phyloP scores from a whole-genome alignment of 1,140 invertebrate genomes.

The Bombyx mandarina region DNA sequence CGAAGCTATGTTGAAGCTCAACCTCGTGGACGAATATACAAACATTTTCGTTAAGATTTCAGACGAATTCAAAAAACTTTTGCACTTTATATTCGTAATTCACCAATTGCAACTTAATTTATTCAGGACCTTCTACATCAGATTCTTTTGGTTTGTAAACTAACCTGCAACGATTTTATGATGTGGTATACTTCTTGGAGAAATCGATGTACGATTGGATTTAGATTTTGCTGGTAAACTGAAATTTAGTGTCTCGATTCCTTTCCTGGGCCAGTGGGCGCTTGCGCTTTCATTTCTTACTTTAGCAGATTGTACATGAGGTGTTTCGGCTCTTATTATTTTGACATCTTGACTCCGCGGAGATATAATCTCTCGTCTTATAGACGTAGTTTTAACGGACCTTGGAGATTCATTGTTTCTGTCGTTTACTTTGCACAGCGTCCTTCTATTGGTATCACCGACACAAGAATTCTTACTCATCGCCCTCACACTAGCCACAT shows the following conservation, averaged over 20 bases:
- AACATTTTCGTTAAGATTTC: no score
- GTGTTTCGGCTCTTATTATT: conserved; percentile 24
- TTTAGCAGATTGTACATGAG: conserved; percentile 19
- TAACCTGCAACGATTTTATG: conserved; percentile 59
- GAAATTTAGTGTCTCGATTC: conserved; percentile 36
- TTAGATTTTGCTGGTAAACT: conserved; percentile 33
- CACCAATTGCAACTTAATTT: no score
- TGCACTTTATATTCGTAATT: no score
- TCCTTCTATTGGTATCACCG: conserved; percentile 18
- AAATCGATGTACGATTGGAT: conserved; percentile 27
- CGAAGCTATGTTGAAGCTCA: no score
- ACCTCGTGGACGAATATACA: no score
- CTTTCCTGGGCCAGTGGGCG: conserved; percentile 34
- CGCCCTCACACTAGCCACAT: conserved; percentile 17
- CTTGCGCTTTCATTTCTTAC: conserved; percentile 27
- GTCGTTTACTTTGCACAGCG: conserved; percentile 17
- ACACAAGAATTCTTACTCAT: conserved; percentile 49
- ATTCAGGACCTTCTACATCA: no score
- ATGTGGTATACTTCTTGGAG: conserved; percentile 33
- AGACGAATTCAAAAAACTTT: no score
- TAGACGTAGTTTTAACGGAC: conserved; percentile 14
- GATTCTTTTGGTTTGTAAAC: background rate
- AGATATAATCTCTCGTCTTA: conserved; percentile 17
- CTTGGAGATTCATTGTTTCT: conserved; percentile 29
- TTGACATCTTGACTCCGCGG: conserved; percentile 27